Conservation (phyloP, 2,797 vertebrate genomes). For the Parotocinclus haroldoi region DNA sequence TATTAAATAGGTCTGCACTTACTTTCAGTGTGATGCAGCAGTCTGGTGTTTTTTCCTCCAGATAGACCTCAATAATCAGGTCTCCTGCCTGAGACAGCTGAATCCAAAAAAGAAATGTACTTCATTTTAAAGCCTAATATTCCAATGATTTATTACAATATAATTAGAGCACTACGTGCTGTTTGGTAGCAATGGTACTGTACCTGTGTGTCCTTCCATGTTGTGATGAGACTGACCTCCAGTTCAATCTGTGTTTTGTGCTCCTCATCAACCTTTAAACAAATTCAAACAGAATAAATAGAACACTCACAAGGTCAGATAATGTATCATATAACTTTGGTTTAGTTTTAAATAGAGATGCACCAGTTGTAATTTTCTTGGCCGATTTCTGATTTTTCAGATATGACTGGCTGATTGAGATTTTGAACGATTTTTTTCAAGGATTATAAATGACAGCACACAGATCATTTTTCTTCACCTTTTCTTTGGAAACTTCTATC, state of each 20-base stretch:
- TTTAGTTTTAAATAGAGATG: no score
- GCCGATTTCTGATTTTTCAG: no score
- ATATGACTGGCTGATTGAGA: no score
- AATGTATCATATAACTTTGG: no score
- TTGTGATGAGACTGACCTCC: slow-evolving; percentile 93
- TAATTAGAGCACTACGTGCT: not conserved
- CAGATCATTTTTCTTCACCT: no score
- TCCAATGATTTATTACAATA: not conserved
- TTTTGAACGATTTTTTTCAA: no score
- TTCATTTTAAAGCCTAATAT: not conserved
- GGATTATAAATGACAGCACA: no score
- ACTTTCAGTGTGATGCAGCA: slow-evolving; percentile 93
- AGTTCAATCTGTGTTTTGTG: slow-evolving; percentile 94
- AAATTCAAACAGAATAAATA: not conserved
- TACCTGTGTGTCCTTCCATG: slow-evolving; percentile 97
- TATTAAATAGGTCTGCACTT: slow-evolving; percentile 40
- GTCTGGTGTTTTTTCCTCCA: slow-evolving; percentile 90
- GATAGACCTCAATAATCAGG: slow-evolving; percentile 92
- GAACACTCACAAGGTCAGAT: no score
- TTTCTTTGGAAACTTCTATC: no score
- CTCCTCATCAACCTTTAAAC: slow-evolving; percentile 86
- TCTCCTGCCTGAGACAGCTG: slow-evolving; percentile 96
- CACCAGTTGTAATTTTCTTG: no score
- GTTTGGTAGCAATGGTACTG: not conserved
- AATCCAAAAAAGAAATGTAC: slow-evolving; percentile 6